Conservation (phyloP, 2,888 invertebrate species). For the Gymnocheta viridis region DNA sequence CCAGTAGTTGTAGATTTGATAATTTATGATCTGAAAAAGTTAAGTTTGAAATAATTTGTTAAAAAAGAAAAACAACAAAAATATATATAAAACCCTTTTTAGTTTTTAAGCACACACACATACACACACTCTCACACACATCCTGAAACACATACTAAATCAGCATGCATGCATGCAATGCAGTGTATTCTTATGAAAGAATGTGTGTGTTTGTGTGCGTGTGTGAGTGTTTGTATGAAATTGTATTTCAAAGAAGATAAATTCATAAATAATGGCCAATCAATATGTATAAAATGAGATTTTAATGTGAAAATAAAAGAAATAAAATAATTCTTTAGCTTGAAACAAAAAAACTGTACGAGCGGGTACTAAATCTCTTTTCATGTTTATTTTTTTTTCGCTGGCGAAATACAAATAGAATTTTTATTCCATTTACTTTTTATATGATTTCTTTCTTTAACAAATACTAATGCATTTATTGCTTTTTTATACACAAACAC, state of each 20-base stretch:
- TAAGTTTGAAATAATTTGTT: conserved; percentile 69
- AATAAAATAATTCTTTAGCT: conserved; percentile 39
- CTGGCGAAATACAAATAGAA: conserved; percentile 1
- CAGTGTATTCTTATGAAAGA: background rate
- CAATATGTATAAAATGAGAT: conserved; percentile 67
- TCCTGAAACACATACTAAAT: background rate
- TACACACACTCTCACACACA: background rate
- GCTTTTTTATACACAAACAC: conserved; percentile 20
- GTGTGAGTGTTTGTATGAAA: background rate
- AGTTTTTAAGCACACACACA: conserved; percentile 20
- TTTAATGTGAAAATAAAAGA: conserved; percentile 61
- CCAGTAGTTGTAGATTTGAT: conserved; percentile 61
- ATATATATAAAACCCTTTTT: conserved; percentile 18
- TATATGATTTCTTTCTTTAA: background rate
- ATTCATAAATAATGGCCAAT: conserved; percentile 67
- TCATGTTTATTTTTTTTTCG: conserved; percentile 20
- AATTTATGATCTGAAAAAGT: conserved; percentile 73
- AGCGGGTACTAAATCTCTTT: conserved; percentile 44
- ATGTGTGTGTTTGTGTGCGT: background rate
- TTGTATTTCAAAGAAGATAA: conserved; percentile 45
- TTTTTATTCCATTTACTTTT: conserved; percentile 19
- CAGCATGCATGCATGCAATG: background rate
- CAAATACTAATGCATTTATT: conserved; percentile 56
- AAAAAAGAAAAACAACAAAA: conserved; percentile 60
- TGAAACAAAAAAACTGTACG: conserved; percentile 27